phyloP scores from a whole-genome alignment of 2,888 invertebrate species.

The Ferrisia virgata region DNA sequence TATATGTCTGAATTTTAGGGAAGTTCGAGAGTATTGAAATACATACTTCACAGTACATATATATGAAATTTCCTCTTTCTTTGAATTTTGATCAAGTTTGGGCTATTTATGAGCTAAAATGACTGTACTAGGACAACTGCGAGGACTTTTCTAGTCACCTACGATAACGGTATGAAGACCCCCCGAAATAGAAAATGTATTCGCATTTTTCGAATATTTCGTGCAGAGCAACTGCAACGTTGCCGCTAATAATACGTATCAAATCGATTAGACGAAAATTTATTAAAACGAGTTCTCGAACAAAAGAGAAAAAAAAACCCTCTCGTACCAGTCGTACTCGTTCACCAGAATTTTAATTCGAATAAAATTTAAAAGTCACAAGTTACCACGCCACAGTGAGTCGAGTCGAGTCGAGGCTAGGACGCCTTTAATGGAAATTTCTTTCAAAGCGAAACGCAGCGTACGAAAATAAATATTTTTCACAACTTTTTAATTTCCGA shows the following conservation, averaged over 20 bases:
- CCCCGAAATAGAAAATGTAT: no score
- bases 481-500: slow-evolving; percentile 22
- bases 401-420: not conserved
- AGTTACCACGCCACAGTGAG: no score
- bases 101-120: no score
- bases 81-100: no score
- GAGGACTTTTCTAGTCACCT: not conserved
- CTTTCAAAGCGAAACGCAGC: not conserved
- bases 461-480: slow-evolving; percentile 19
- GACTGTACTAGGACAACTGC: no score
- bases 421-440: slow-evolving; percentile 13
- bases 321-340: slow-evolving; percentile 10
- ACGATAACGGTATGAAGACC: not conserved
- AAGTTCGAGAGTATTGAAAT: no score
- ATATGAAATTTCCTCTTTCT: no score
- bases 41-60: no score
- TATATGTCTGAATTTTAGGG: no score
- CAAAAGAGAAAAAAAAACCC: not conserved
- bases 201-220: not conserved
- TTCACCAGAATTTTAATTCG: slow-evolving; percentile 14
- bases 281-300: not conserved
- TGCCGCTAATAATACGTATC: not conserved
- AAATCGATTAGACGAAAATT: slow-evolving; percentile 9
- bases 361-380: slow-evolving; percentile 15
- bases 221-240: not conserved